Evolutionary conservation across 1,140 invertebrate species (phyloP).

Genomic region (Drosophila lini): DNA sequence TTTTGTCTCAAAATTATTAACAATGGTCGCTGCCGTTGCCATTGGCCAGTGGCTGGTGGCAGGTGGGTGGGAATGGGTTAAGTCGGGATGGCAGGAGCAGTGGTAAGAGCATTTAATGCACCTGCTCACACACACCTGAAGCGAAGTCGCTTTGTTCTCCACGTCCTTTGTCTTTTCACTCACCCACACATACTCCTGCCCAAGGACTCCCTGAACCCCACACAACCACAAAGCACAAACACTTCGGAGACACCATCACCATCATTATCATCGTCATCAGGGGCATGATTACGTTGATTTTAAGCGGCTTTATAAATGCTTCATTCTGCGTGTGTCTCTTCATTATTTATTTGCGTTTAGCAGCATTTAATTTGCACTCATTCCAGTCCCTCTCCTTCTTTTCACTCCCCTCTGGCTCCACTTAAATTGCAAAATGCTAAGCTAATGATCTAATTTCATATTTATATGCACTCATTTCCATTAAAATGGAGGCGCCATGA

Average conservation of each 20-base stretch:
- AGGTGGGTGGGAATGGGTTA: slow-evolving; percentile 4
- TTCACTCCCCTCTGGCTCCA: not conserved
- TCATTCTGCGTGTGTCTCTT: slow-evolving; percentile 55
- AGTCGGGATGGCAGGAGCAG: slow-evolving; percentile 11
- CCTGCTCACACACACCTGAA: slow-evolving; percentile 54
- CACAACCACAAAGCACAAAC: slow-evolving; percentile 23
- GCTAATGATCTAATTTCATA: slow-evolving; percentile 72
- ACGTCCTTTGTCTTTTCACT: slow-evolving; percentile 45
- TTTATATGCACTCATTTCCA: slow-evolving; percentile 52
- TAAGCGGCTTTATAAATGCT: slow-evolving; percentile 75
- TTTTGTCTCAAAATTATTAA: slow-evolving; percentile 79
- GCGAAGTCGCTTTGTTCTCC: slow-evolving; percentile 67
- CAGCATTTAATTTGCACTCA: slow-evolving; percentile 68
- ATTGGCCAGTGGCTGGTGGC: slow-evolving; percentile 66
- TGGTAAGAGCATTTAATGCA: slow-evolving; percentile 80
- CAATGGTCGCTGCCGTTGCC: slow-evolving; percentile 62
- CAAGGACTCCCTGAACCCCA: not conserved
- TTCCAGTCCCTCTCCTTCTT: not conserved
- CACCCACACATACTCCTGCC: slow-evolving; percentile 5
- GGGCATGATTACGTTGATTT: slow-evolving; percentile 48
- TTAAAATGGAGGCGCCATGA: slow-evolving; percentile 34
- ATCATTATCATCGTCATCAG: slow-evolving; percentile 27
- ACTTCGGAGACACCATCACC: slow-evolving; percentile 52
- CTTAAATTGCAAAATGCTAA: slow-evolving; percentile 56
- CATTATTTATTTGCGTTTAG: slow-evolving; percentile 75